A percentile compares a stretch with the other conserved stretches of the same genome.
Conservation (phyloP, 2,888 invertebrate genomes). For the Apodemia hepburni region DNA sequence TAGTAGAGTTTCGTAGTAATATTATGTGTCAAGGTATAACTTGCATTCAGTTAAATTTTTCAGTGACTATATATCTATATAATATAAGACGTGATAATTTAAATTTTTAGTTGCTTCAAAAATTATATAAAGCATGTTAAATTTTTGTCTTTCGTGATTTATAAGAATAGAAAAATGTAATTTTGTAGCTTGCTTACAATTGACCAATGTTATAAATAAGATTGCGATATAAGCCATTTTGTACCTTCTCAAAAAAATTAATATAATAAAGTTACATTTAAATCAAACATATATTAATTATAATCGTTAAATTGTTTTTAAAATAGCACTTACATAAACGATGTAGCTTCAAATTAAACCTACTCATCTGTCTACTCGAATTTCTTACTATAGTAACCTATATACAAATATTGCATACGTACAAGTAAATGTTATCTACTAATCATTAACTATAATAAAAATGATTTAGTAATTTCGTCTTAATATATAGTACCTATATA, state of each 20-base stretch:
- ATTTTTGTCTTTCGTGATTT: background rate
- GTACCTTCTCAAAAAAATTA: conserved; percentile 17
- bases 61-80: too few relatives aligned
- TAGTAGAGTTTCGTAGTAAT: too few relatives aligned
- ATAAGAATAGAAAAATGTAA: background rate
- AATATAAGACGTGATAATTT: background rate
- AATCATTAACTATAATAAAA: background rate
- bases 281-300: background rate
- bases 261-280: background rate
- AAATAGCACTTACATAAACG: background rate
- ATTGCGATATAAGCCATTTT: conserved; percentile 20
- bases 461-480: too few relatives aligned
- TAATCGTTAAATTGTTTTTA: background rate
- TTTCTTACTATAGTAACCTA: background rate
- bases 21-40: too few relatives aligned
- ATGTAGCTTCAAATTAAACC: background rate
- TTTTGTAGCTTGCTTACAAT: conserved; percentile 31
- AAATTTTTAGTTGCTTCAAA: background rate
- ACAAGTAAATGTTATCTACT: background rate
- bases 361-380: background rate
- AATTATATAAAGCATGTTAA: background rate
- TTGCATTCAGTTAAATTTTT: background rate
- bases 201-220: conserved; percentile 33
- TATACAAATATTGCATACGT: too few relatives aligned
- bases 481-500: too few relatives aligned